Percentiles rank a stretch among this genome's conserved stretches.
Evolutionary conservation across 2,888 invertebrate species (phyloP).

Genomic region (Bellardia bayeri): DNA sequence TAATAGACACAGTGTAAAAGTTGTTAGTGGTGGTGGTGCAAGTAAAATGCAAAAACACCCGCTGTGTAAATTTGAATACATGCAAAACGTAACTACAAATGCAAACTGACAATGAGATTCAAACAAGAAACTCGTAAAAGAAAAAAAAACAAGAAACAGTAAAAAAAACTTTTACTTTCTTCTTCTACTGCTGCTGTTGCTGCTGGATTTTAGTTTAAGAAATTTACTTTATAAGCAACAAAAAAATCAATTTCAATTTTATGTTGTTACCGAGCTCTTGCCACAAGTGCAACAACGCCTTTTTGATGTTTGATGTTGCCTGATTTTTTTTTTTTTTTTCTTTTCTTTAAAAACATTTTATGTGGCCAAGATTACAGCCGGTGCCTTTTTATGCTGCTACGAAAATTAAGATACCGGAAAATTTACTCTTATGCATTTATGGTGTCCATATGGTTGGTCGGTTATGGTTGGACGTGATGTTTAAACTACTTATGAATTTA

Average conservation of each 20-base stretch:
- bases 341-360: too few species aligned
- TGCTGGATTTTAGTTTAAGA: neutral
- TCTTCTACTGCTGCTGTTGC: constrained; percentile 7
- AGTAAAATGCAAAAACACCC: constrained; percentile 56
- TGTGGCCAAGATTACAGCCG: constrained; percentile 40
- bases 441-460: neutral
- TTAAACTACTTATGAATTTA: neutral
- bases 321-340: too few species aligned
- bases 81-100: constrained; percentile 22
- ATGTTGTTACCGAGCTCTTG: constrained; percentile 31
- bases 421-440: constrained; percentile 12
- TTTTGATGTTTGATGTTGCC: constrained; percentile 61
- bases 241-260: constrained; percentile 66
- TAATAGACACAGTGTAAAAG: constrained; percentile 9
- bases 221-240: neutral
- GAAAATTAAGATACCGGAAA: constrained; percentile 60
- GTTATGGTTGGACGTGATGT: neutral
- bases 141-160: neutral
- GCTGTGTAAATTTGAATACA: constrained; percentile 62
- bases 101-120: constrained; percentile 58
- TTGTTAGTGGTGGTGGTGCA: constrained; percentile 17
- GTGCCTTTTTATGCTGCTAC: constrained; percentile 33
- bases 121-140: constrained; percentile 31
- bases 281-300: constrained; percentile 69
- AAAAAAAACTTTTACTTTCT: constrained; percentile 69